Evolutionary conservation across 1,140 invertebrate genomes (phyloP), one percentile per base, ranked within the genome.

Genomic region (Drosophila takahashii): DNA sequence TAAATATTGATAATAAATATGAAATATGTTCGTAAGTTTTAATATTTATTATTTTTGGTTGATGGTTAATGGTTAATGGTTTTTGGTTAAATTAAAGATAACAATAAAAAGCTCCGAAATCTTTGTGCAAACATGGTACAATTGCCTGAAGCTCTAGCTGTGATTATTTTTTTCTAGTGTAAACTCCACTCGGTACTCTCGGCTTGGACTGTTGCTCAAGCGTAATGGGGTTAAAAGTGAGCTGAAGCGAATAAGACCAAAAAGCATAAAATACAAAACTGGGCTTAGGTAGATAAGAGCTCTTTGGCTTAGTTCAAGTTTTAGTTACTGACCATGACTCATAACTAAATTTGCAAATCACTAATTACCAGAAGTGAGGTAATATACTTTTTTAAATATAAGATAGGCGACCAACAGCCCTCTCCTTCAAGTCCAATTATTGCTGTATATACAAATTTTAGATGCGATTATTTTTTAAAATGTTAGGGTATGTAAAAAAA

Each of bases 151-250:
- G 27, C 7, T 7, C 7, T 29, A 32, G 34, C 34, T 36, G 34
- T 36, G 29, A 7, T 29, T 18, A 54, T 39, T 64, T 36, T 36
- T 18, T 10, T 10, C 4, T n/a, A 41, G 34, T 66, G 57, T 32
- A 66, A 10, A 18, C 62, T 22, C 16, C 42, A 54, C 51, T 47
- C 27, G 45, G 52, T 32, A 41, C 57, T 53, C 54, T 76, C 27
- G 69, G 47, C 54, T 77, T 77, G 62, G 61, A 67, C 73, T 77
- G 62, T 77, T 77, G 83, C 81, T 87, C 81, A 86, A 86, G 81
- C 83, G 81, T 86, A 86, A 87, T 86, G 84, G 83, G 81, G 81
- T 81, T 86, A 87, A 86, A 87, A 87, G 83, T 86, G 75, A 86
- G 79, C 81, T 86, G 83, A 86, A 86, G 70, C 79, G 79, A 87